Conservation (phyloP, 2,113 vertebrate genomes). For the Pygoscelis adeliae region DNA sequence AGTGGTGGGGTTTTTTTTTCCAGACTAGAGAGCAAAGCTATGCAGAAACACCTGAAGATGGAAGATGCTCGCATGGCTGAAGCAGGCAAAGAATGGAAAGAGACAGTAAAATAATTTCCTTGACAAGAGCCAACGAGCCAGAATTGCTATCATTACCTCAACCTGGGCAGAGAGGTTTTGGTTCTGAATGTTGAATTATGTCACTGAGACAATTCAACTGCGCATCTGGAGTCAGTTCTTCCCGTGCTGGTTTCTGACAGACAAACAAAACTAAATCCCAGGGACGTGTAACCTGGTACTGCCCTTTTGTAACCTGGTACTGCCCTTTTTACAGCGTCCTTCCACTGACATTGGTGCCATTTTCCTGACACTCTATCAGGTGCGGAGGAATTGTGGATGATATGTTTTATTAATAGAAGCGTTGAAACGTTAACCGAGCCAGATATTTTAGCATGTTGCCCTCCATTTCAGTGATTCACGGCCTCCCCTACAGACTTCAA, state of each 20-base stretch:
- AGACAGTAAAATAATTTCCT: not conserved
- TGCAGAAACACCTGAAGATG: not conserved
- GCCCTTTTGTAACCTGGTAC: not conserved
- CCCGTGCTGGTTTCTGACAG: not conserved
- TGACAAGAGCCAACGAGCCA: not conserved
- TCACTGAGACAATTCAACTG: not conserved
- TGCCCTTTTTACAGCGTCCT: not conserved
- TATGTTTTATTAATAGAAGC: not conserved
- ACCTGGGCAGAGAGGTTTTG: not conserved
- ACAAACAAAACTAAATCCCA: not conserved
- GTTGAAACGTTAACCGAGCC: not conserved
- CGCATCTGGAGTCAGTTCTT: not conserved
- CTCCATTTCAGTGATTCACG: not conserved
- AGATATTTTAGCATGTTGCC: not conserved
- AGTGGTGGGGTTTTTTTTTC: not conserved
- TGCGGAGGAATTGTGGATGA: not conserved
- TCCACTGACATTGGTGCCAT: not conserved
- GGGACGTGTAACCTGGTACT: not conserved
- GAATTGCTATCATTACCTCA: not conserved
- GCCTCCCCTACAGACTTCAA: not conserved
- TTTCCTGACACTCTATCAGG: not conserved
- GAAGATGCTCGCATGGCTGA: not conserved
- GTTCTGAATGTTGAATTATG: not conserved
- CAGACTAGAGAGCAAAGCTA: not conserved
- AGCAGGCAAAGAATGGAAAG: not conserved